Conservation (phyloP, 2,113 vertebrate genomes). For the Plotosus lineatus region DNA sequence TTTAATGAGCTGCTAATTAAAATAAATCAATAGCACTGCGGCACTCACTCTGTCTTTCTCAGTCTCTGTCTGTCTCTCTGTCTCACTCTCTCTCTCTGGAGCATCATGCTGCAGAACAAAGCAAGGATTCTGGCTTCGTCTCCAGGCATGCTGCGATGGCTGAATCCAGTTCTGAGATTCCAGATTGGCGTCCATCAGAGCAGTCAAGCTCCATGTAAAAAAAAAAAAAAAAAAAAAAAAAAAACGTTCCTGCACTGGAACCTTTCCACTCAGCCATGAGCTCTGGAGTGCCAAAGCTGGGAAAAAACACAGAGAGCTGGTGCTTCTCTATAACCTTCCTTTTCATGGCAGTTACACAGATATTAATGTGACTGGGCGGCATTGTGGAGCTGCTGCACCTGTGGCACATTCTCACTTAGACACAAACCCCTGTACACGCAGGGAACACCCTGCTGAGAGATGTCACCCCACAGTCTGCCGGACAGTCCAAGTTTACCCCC, state of each 20-base stretch:
- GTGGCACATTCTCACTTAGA: slow-evolving; percentile 26
- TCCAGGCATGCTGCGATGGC: slow-evolving; percentile 32
- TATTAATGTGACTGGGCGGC: slow-evolving; percentile 11
- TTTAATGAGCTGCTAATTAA: slow-evolving; percentile 81
- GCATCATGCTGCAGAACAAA: slow-evolving; percentile 58
- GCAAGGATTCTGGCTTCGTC: slow-evolving; percentile 45
- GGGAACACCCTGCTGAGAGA: slow-evolving; percentile 44
- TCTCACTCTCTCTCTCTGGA: slow-evolving; percentile 55
- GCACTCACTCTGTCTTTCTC: slow-evolving; percentile 57
- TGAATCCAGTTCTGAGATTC: slow-evolving; percentile 45
- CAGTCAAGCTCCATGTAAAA: slow-evolving; percentile 16
- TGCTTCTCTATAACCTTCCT: background rate
- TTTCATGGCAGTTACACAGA: slow-evolving; percentile 30
- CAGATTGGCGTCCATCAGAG: slow-evolving; percentile 29
- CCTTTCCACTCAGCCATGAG: slow-evolving; percentile 8
- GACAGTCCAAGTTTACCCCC: slow-evolving; percentile 63
- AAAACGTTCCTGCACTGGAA: slow-evolving; percentile 8
- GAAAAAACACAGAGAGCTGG: background rate
- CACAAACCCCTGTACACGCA: slow-evolving; percentile 27
- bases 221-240: slow-evolving; percentile 5
- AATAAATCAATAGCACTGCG: slow-evolving; percentile 80
- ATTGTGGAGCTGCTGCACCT: slow-evolving; percentile 35
- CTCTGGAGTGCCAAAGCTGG: slow-evolving; percentile 16
- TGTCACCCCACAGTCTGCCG: slow-evolving; percentile 63
- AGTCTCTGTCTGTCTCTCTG: slow-evolving; percentile 54